Percentiles rank a stretch among this genome's conserved stretches.
phyloP scores from a whole-genome alignment of 2,797 vertebrate species.

The Dendrocincla fuliginosa region DNA sequence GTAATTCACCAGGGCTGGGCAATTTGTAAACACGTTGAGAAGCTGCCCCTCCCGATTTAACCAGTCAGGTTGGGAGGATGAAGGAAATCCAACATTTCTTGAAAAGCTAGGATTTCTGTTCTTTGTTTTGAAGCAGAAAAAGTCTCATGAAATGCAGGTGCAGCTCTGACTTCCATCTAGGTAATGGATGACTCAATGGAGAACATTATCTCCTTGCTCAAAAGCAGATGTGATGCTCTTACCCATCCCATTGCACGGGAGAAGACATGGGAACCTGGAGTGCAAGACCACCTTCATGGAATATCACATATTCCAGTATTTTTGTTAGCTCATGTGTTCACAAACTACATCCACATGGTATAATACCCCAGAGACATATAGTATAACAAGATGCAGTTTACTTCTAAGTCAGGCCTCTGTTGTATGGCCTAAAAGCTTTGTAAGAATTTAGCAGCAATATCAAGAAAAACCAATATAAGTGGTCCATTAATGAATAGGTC shows the following conservation, averaged over 20 bases:
- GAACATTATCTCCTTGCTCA: not conserved
- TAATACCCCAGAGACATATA: conserved; percentile 18
- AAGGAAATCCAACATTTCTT: not conserved
- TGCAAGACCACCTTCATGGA: conserved; percentile 22
- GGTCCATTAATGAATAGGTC: conserved; percentile 57
- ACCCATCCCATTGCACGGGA: not conserved
- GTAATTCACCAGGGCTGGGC: conserved; percentile 4
- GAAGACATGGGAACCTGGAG: not conserved
- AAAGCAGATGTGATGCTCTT: not conserved
- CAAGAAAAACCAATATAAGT: conserved; percentile 41
- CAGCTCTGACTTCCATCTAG: not conserved
- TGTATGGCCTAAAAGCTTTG: conserved; percentile 51
- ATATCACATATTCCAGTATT: not conserved
- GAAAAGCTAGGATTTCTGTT: not conserved
- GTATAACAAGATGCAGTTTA: conserved; percentile 42
- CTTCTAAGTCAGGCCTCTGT: conserved; percentile 25
- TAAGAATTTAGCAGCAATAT: conserved; percentile 46
- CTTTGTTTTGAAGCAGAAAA: not conserved
- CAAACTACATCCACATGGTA: conserved; percentile 1
- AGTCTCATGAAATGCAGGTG: not conserved
- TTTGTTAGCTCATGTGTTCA: conserved; percentile 17
- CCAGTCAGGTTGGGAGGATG: not conserved
- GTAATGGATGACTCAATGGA: not conserved
- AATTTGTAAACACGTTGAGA: not conserved
- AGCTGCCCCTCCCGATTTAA: not conserved